Conservation (phyloP, 1,140 invertebrate genomes). For the Melanaphis sacchari region DNA sequence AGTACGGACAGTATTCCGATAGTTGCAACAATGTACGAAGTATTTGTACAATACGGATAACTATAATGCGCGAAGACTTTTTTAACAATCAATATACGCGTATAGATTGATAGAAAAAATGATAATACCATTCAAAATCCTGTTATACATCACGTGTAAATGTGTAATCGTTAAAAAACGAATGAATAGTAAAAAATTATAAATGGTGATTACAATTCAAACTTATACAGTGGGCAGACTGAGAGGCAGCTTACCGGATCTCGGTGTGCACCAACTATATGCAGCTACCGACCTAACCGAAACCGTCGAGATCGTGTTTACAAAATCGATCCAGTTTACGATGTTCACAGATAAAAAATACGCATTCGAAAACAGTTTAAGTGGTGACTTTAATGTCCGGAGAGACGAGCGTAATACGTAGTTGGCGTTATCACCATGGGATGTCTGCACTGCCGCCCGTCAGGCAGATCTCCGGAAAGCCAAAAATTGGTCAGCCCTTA, state of each 20-base stretch:
- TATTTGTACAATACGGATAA: background rate
- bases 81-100: background rate
- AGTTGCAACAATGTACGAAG: background rate
- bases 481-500: too few species aligned
- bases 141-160: background rate
- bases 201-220: background rate
- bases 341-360: background rate
- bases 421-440: background rate
- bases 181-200: background rate
- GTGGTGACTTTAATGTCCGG: background rate
- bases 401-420: background rate
- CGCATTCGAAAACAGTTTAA: background rate
- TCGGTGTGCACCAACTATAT: background rate
- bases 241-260: background rate
- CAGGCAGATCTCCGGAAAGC: too few species aligned
- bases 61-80: background rate
- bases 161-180: background rate
- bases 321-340: background rate
- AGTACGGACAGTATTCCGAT: background rate
- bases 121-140: background rate
- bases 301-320: background rate
- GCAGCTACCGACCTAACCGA: background rate
- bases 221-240: too few species aligned
- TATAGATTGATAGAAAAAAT: background rate
- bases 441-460: background rate